Evolutionary conservation across 2,797 vertebrate genomes (phyloP), one percentile per base, ranked within the genome.

Genomic region (Rhynchotus rufescens): DNA sequence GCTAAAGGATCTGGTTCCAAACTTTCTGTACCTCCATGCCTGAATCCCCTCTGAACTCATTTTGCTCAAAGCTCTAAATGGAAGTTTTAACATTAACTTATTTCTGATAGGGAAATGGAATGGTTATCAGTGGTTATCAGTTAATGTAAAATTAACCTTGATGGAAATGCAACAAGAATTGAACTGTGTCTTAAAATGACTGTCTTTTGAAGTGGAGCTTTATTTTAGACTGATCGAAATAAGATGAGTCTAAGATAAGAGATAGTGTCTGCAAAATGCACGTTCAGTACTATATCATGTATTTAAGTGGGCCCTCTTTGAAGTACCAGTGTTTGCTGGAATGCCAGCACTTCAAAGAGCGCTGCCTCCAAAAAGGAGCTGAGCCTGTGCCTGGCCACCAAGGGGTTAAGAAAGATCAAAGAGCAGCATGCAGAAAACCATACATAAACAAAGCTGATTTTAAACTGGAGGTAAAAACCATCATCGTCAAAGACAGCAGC

Each of bases 371-470:
- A 81, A 89, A 83, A 76, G 73, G 23, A 61, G 10, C 67, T 2
- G 4, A 22, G 80, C 16, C 52, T 90, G 72, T 73, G 57, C 6
- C 73, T 81, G 83, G 89, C 67, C 82, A 93, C 83, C 69, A 89
- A 95, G 64, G 91, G 84, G 95, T 95, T 96, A 95, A 95, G 86
- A 88, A 89, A 95, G 89, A 95, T 95, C 89, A 93, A 94, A 95
- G 95, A 84, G n/a, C 56, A 67, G 40, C 10, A 17, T 82, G 45
- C 65, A 38, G 69, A 82, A 86, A 82, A 79, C 91, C 84, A 56
- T 89, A 40, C 71, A 61, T 94, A 95, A 94, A 83, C 84, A 93
- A 80, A 52, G 25, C 51, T 91, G 87, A 6, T 89, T 94, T 88
- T 74, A 91, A 95, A 92, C 67, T 71, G 74, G 23, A 76, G 72